Evolutionary conservation across 1,140 invertebrate species (phyloP).

Genomic region (Theocolax elegans): DNA sequence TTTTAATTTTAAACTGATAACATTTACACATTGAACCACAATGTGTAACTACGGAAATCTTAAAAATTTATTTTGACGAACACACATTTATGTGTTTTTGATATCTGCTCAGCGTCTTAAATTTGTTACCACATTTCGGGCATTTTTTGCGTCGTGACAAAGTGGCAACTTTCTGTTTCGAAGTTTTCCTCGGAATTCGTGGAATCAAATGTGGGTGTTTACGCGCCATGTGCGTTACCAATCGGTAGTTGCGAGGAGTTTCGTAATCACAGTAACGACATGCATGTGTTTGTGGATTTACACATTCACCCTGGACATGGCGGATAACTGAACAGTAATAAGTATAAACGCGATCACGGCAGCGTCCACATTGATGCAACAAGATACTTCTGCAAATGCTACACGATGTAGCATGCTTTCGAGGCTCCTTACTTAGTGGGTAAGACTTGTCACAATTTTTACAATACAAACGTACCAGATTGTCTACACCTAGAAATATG

Average conservation of each 20-base stretch:
- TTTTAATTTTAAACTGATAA: too few species aligned
- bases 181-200: too few species aligned
- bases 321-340: not conserved
- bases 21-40: too few species aligned
- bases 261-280: conserved; percentile 5
- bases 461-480: not conserved
- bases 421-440: not conserved
- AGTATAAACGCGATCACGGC: not conserved
- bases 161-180: too few species aligned
- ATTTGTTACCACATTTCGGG: not conserved
- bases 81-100: conserved; percentile 9
- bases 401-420: not conserved
- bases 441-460: not conserved
- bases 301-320: conserved; percentile 14
- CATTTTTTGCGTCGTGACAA: too few species aligned
- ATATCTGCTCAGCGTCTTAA: not conserved
- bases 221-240: conserved; percentile 2
- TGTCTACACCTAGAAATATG: too few species aligned
- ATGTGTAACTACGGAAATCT: too few species aligned
- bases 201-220: too few species aligned
- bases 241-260: conserved; percentile 8
- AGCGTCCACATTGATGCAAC: not conserved
- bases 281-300: not conserved
- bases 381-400: not conserved
- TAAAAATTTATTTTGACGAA: not conserved